Evolutionary conservation across 2,888 invertebrate species (phyloP), one percentile per base, ranked within the genome.

Genomic region (Zeuzera pyrina): DNA sequence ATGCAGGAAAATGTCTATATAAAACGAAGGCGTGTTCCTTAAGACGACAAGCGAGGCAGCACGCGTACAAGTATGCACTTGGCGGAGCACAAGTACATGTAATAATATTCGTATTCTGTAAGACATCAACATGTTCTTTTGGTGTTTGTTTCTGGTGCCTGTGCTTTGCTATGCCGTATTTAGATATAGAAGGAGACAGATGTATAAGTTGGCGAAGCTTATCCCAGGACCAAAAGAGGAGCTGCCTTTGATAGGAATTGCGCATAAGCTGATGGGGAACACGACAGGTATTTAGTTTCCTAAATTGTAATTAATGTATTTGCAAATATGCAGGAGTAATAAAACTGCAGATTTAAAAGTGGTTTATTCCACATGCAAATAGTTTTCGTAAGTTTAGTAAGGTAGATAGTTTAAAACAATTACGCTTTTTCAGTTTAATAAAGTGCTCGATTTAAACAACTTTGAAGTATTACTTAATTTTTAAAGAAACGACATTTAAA

Each of bases 201-300:
- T 78, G 60, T 64, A 68, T 33, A 47, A 57, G 36, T 35, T 79
- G 21, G 72, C 76, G 2, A 42, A 57, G 0, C 41, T 30, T 2
- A 45, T 71, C 28, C 59, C 59, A 2, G 34, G 15, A 2, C 22
- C 55, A 1, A 38, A 47, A 2, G 41, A 39, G 2, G 52, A 58
- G 8, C 26, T 66, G 12, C 74, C 76, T 1, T 2, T 67, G 2
- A 43, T 74, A n/a, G 77, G 78, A 2, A 10, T 69, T 8, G 57
- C 70, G 4, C 62, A 65, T 26, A 47, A 31, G 3, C 22, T 78
- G 2, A 13, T 42, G 2, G 77, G 77, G 3, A 50, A 39, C 34
- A 63, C 64, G 25, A 72, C 72, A 43, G 60, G 78, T 76, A 43
- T 59, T 42, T 12, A 6, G 7, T 12, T 35, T 27, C 3, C 10